phyloP scores from a whole-genome alignment of 2,797 vertebrate genomes.

The Acanthurus tractus region DNA sequence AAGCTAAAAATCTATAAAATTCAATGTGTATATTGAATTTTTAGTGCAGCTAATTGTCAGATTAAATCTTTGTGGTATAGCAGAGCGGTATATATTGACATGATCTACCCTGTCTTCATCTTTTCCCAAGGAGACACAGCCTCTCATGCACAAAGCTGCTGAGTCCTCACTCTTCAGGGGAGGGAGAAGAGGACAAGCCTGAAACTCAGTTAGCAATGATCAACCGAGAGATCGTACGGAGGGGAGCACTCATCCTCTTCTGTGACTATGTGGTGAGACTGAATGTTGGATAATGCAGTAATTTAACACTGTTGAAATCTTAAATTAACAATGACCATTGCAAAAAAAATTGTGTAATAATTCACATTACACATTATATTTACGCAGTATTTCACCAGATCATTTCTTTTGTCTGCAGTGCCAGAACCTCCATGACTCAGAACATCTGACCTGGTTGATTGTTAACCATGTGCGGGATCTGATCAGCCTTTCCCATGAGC shows the following conservation, averaged over 20 bases:
- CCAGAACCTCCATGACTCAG: conserved; percentile 98
- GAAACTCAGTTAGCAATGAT: conserved; percentile 89
- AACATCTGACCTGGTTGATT: conserved; percentile 97
- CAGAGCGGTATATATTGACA: neutral
- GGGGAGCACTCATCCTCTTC: conserved; percentile 96
- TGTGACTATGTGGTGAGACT: conserved; percentile 97
- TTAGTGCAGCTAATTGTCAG: neutral
- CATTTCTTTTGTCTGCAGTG: conserved; percentile 83
- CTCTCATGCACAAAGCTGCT: conserved; percentile 94
- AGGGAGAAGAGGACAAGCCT: conserved; percentile 83
- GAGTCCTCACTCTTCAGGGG: conserved; percentile 89
- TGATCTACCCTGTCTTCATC: neutral
- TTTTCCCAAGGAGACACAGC: conserved; percentile 88
- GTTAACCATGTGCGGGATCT: conserved; percentile 98
- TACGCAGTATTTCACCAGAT: too few species aligned
- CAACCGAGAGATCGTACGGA: conserved; percentile 94
- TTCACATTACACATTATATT: too few species aligned
- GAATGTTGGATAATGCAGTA: neutral
- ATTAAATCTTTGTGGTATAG: neutral
- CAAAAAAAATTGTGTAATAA: neutral
- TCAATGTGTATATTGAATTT: neutral
- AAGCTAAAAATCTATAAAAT: too few species aligned
- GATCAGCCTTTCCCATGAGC: conserved; percentile 95
- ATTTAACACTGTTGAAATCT: neutral
- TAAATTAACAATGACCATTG: neutral